phyloP scores from a whole-genome alignment of 2,113 vertebrate genomes.

The Sorex araneus region DNA sequence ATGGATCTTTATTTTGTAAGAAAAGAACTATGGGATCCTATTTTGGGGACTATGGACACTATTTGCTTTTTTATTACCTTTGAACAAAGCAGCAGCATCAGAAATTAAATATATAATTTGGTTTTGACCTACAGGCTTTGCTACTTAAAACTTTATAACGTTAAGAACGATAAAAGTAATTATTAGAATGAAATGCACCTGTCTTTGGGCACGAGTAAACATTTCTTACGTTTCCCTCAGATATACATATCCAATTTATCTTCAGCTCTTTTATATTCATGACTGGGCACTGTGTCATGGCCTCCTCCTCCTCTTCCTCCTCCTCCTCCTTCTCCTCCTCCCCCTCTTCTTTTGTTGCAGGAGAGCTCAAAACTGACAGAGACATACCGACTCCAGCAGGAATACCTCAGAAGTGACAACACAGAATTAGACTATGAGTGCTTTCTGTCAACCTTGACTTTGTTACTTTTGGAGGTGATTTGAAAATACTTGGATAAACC shows the following conservation, averaged over 20 bases:
- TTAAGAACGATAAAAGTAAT: constrained; percentile 9
- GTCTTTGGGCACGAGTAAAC: neutral
- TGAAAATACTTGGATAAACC: constrained; percentile 32
- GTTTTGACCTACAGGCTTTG: constrained; percentile 22
- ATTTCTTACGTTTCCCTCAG: neutral
- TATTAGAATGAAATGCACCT: neutral
- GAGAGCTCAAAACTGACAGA: neutral
- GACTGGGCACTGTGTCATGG: too few relatives aligned
- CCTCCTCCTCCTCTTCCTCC: too few relatives aligned
- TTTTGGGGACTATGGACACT: neutral
- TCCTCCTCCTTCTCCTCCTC: too few relatives aligned
- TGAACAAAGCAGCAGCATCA: neutral
- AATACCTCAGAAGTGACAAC: constrained; percentile 11
- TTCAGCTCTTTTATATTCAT: neutral
- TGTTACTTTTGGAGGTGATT: neutral
- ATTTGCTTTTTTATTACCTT: neutral
- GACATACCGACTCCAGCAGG: neutral
- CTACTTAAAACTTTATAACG: neutral
- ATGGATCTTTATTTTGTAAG: too few relatives aligned
- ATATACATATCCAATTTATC: neutral
- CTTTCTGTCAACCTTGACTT: constrained; percentile 58
- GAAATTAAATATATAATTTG: constrained; percentile 7
- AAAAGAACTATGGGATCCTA: neutral
- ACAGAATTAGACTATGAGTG: constrained; percentile 66
- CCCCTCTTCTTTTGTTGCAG: neutral